Base-by-base conservation (phyloP, 2,113 vertebrate species). In the Calypte anna region DNA sequence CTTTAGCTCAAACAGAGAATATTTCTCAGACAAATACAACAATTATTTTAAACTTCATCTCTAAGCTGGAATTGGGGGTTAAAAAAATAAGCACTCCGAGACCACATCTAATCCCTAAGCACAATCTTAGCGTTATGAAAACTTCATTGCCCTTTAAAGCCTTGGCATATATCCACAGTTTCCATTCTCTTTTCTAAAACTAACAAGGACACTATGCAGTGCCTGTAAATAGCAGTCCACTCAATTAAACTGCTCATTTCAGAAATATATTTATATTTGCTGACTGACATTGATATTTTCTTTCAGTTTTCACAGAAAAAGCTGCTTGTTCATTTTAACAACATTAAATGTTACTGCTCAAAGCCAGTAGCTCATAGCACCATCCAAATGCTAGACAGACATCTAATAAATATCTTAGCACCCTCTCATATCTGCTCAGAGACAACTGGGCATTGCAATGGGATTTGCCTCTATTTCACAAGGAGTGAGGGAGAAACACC, bases 91-190 rank as follows among this genome's bases (percentile, higher is more conserved):
- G 48, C 62, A 57, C 28, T 69, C 70, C 30, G 66, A 90, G 57
- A 91, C 67, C 38, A 67, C 38, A 33, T 91, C 59, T 88, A 92
- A 94, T 80, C 36, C 91, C 67, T 4, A 54, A 75, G 80, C 0
- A 84, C 86, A 82, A 88, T 68, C 63, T 54, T 82, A 9, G 59
- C 67, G 78, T 62, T 94, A 86, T 53, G 64, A 96, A 96, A 93
- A 86, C 62, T 90, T 83, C n/a, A 74, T 59, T 92, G 93, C 87
- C 86, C 82, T 96, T 97, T 94, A 79, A 91, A 93, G 27, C 51
- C 51, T 76, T 92, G 95, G 82, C 93, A 89, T 59, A 75, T 53
- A 91, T 55, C 73, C 73, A 94, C 75, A 73, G 73, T 81, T 87
- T 76, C 82, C 75, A 81, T 30, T 38, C 66, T 90, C 67, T 91